Percentiles rank a stretch among this genome's conserved stretches.
phyloP scores from a whole-genome alignment of 2,113 vertebrate genomes.

The Xiphophorus couchianus region DNA sequence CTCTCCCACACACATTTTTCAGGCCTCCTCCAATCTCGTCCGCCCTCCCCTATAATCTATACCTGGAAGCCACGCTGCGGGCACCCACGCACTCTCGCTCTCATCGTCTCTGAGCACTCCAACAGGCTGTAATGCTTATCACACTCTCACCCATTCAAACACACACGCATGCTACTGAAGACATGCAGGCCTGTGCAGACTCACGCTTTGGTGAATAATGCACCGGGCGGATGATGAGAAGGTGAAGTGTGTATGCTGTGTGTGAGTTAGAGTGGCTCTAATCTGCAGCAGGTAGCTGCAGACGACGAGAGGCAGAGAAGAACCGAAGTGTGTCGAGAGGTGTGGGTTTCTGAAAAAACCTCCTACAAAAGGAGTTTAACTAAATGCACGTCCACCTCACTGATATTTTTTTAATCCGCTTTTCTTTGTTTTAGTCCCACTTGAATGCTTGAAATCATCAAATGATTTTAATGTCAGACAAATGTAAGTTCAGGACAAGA shows the following conservation, averaged over 20 bases:
- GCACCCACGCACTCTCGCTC: constrained; percentile 64
- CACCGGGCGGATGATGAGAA: constrained; percentile 35
- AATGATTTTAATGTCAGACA: too few species aligned
- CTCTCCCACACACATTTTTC: not conserved
- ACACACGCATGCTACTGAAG: not conserved
- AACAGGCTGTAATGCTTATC: constrained; percentile 60
- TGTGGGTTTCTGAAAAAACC: not conserved
- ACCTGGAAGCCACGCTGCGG: constrained; percentile 62
- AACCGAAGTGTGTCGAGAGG: constrained; percentile 14
- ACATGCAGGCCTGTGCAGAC: constrained; percentile 1
- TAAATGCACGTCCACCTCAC: too few species aligned
- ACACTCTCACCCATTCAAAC: not conserved
- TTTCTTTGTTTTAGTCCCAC: too few species aligned
- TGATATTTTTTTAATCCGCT: too few species aligned
- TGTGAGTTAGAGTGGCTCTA: constrained; percentile 23
- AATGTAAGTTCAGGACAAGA: too few species aligned
- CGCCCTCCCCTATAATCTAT: constrained; percentile 49
- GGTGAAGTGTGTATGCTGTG: constrained; percentile 7
- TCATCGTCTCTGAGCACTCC: constrained; percentile 62
- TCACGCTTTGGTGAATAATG: constrained; percentile 31
- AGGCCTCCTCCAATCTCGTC: not conserved
- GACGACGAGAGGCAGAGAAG: constrained; percentile 25
- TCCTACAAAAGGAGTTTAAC: too few species aligned
- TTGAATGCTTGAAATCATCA: too few species aligned
- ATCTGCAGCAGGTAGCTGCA: not conserved